Percentiles rank a stretch among this genome's conserved stretches.
These are phyloP conservation scores for Onthophagus taurus DNA, from an alignment of 1,140 invertebrate genomes.

Conservation along the genomic window DNA sequence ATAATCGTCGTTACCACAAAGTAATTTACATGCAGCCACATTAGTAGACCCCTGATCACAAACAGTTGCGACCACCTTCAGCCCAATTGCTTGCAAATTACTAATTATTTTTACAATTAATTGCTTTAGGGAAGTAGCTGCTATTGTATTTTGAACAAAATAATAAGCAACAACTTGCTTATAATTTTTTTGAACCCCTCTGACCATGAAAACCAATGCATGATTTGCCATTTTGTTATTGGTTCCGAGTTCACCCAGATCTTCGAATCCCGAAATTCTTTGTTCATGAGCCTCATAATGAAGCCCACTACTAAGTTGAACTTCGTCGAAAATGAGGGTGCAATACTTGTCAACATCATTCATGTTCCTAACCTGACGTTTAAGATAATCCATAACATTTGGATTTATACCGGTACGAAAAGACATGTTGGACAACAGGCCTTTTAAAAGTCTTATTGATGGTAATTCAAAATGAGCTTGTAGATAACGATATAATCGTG, in stretches of 20 bases:
- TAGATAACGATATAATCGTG: constrained; percentile 14
- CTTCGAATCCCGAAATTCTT: constrained; percentile 5
- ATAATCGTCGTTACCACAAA: too few relatives aligned
- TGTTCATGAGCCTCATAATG: constrained; percentile 8
- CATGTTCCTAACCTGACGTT: constrained; percentile 11
- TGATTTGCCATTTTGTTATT: constrained; percentile 11
- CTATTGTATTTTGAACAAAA: constrained; percentile 9
- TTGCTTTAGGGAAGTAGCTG: neutral
- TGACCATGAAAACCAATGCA: constrained; percentile 15
- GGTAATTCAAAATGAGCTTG: constrained; percentile 14
- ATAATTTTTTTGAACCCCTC: constrained; percentile 11
- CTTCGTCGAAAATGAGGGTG: constrained; percentile 14
- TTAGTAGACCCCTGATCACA: constrained; percentile 21
- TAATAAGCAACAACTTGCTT: constrained; percentile 13
- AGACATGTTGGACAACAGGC: constrained; percentile 11
- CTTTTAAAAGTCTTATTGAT: constrained; percentile 15
- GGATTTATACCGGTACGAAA: constrained; percentile 14
- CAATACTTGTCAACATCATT: constrained; percentile 9
- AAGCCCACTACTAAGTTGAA: constrained; percentile 8
- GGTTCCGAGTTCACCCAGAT: constrained; percentile 1
- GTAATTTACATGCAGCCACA: constrained; percentile 15
- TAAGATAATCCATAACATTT: constrained; percentile 12
- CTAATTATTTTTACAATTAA: constrained; percentile 12
- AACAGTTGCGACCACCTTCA: constrained; percentile 16
- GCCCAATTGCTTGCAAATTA: constrained; percentile 13